Conservation (phyloP, 2,113 vertebrate genomes). For the Eretmochelys imbricata region DNA sequence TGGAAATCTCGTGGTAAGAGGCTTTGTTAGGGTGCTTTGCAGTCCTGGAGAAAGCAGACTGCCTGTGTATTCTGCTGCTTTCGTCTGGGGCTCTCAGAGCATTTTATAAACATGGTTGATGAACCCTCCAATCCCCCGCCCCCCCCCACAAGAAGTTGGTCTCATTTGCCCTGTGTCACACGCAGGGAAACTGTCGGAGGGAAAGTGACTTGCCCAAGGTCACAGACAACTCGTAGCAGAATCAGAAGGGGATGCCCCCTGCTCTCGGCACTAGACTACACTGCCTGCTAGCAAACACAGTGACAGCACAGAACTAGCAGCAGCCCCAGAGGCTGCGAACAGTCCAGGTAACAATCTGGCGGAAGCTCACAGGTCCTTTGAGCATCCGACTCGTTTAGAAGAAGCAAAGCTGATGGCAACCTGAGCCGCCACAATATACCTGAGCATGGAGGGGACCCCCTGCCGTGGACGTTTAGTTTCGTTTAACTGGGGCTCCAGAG, state of each 20-base stretch:
- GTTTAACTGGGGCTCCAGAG: not conserved
- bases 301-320: not conserved
- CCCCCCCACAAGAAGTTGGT: not conserved
- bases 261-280: not conserved
- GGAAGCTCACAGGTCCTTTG: not conserved
- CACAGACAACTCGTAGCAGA: not conserved
- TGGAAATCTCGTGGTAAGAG: not conserved
- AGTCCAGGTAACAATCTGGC: not conserved
- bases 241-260: not conserved
- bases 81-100: not conserved
- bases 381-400: not conserved
- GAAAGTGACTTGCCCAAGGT: not conserved
- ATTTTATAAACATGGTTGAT: not conserved
- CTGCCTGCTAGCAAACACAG: not conserved
- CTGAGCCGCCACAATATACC: too few species aligned
- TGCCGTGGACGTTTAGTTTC: not conserved
- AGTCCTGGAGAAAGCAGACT: not conserved
- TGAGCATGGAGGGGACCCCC: not conserved
- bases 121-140: not conserved
- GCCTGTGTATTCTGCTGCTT: not conserved
- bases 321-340: not conserved
- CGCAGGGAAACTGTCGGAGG: not conserved
- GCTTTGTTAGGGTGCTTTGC: too few species aligned
- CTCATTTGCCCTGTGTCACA: not conserved
- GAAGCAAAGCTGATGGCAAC: not conserved